A percentile compares a stretch with the other conserved stretches of the same genome.
phyloP scores from a whole-genome alignment of 1,140 invertebrate genomes.

The Brachionus rubens region DNA sequence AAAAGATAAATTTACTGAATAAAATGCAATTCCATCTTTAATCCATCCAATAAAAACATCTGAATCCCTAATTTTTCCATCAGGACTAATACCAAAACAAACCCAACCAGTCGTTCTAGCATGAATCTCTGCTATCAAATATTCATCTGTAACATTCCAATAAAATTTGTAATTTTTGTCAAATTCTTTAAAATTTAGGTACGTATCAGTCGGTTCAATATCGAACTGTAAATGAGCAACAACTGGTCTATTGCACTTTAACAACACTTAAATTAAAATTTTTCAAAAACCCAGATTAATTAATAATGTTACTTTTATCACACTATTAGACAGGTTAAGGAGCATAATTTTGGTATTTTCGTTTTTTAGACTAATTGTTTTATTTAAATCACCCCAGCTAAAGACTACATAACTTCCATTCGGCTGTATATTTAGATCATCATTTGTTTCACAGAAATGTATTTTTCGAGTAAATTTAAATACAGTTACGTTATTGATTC shows the following conservation, averaged over 20 bases:
- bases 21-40: slow-evolving; percentile 42
- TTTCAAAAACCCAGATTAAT: neutral
- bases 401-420: neutral
- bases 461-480: slow-evolving; percentile 28
- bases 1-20: neutral
- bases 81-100: slow-evolving; percentile 48
- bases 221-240: neutral
- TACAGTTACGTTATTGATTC: neutral
- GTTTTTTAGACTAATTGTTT: neutral
- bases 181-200: slow-evolving; percentile 2
- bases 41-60: slow-evolving; percentile 51
- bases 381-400: neutral
- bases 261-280: neutral
- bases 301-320: neutral
- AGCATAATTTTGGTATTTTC: neutral
- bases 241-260: neutral
- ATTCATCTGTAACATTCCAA: slow-evolving; percentile 49
- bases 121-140: slow-evolving; percentile 48
- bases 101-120: slow-evolving; percentile 49
- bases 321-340: neutral
- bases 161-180: slow-evolving; percentile 40
- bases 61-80: slow-evolving; percentile 48
- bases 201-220: neutral
- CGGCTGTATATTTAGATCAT: neutral
- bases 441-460: neutral